Conservation (phyloP, 2,888 invertebrate species). For the Aphelenchoides bicaudatus region DNA sequence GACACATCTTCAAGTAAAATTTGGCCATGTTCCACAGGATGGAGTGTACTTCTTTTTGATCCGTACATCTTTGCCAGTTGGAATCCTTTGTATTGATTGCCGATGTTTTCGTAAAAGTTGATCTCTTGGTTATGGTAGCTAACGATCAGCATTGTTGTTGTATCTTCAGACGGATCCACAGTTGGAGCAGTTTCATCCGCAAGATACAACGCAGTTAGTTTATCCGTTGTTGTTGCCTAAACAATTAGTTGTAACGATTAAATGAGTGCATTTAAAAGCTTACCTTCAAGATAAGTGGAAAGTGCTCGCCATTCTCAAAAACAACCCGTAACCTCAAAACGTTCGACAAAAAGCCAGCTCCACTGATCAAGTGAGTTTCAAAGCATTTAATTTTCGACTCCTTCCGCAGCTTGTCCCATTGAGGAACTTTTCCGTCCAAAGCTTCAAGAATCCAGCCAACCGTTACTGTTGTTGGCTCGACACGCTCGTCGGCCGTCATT, state of each 20-base stretch:
- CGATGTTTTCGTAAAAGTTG: slow-evolving; percentile 11
- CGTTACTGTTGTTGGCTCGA: slow-evolving; percentile 9
- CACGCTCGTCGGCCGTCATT: too few relatives aligned
- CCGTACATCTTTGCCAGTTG: slow-evolving; percentile 3
- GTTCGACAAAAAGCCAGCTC: slow-evolving; percentile 16
- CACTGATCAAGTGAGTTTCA: neutral
- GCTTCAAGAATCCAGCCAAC: slow-evolving; percentile 12
- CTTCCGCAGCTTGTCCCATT: neutral
- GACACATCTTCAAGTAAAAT: slow-evolving; percentile 14
- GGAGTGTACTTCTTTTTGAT: neutral
- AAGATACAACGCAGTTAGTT: neutral
- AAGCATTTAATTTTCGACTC: neutral
- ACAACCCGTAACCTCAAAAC: neutral
- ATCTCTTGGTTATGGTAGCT: slow-evolving; percentile 16
- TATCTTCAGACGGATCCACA: neutral
- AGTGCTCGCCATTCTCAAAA: neutral
- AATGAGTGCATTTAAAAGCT: neutral
- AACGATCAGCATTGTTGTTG: neutral
- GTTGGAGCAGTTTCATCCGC: too few relatives aligned
- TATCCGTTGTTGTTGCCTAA: slow-evolving; percentile 5
- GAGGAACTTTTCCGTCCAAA: neutral
- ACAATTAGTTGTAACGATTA: neutral
- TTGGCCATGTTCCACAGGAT: slow-evolving; percentile 2
- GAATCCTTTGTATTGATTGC: neutral
- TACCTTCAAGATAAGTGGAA: slow-evolving; percentile 14